A percentile compares a stretch with the other conserved stretches of the same genome.
phyloP scores from a whole-genome alignment of 2,113 vertebrate genomes.

The Urocolius indicus region DNA sequence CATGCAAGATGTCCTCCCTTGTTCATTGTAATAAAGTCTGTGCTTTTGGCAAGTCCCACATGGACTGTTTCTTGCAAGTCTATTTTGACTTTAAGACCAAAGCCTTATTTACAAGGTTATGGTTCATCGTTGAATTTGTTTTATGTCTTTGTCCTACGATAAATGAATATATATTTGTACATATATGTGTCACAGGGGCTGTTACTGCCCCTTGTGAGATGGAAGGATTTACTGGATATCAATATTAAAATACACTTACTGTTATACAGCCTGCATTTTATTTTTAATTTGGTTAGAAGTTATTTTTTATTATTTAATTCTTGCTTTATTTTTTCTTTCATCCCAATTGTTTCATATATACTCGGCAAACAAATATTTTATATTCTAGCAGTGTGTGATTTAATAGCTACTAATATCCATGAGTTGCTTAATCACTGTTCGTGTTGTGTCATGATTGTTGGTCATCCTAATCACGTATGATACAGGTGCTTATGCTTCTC shows the following conservation, averaged over 20 bases:
- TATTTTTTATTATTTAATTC: not conserved
- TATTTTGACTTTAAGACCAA: not conserved
- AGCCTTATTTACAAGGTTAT: not conserved
- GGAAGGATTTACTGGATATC: not conserved
- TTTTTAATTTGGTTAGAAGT: not conserved
- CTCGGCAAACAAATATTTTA: not conserved
- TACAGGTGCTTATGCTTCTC: not conserved
- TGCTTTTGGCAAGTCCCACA: not conserved
- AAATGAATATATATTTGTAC: not conserved
- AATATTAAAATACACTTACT: not conserved
- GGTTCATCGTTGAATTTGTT: not conserved
- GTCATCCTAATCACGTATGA: not conserved
- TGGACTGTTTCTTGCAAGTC: not conserved
- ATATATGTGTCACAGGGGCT: not conserved
- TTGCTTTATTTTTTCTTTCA: not conserved
- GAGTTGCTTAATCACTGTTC: not conserved
- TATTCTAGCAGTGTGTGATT: not conserved
- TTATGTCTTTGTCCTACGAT: not conserved
- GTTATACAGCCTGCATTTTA: not conserved
- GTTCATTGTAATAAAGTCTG: not conserved
- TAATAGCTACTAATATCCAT: not conserved
- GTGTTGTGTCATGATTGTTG: not conserved
- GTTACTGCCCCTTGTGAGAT: not conserved
- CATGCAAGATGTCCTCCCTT: not conserved
- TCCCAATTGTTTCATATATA: not conserved